Base-by-base conservation (phyloP, 2,888 invertebrate genomes). In the Cecidostiba fungosa region DNA sequence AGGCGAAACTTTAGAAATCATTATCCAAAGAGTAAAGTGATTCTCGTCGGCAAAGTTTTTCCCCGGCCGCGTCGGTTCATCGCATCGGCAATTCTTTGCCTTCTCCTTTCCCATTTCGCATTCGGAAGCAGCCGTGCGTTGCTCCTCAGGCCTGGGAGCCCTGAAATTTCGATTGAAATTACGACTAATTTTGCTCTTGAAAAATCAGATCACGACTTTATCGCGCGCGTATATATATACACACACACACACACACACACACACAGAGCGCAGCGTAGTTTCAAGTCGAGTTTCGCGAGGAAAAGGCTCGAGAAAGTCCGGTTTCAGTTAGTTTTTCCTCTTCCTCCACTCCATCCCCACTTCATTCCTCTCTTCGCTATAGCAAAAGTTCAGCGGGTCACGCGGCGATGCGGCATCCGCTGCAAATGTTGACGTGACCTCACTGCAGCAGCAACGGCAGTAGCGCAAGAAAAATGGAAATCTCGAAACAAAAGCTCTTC, bases 401-500 rank as follows among this genome's bases (percentile, higher is more conserved):
- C 80, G 77, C 50, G 69, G 77, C 50, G 66, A 47, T 74, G 74
- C 73, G 77, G 85, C 50, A 16, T 36, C 32, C 62, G 66, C 26
- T 29, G 66, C 73, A 69, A 81, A 74, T 81, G 84, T 84, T 84
- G 81, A 86, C 83, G 81, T 86, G 84, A 86, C 79, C 85, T 77
- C 62, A 26, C 39, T 36, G 23, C 6, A 26, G 19, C 70, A 16
- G 29, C 26, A 26, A 14, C 70, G 10, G 29, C 26, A 50, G 54
- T 5, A 0, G 70, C 32, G 23, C 66, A 79, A 86, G 85, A 86
- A 70, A 83, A 78, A 76, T 77, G 77, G 69, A 77, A 72, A 77
- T 80, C 76, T 69, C 77, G 59, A 83, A 86, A 85, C 82, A 85
- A 85, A 85, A 85, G 82, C 79, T 70, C 32, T 86, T 83, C 62